Conservation (phyloP, 2,113 vertebrate species). For the Labeo catla region DNA sequence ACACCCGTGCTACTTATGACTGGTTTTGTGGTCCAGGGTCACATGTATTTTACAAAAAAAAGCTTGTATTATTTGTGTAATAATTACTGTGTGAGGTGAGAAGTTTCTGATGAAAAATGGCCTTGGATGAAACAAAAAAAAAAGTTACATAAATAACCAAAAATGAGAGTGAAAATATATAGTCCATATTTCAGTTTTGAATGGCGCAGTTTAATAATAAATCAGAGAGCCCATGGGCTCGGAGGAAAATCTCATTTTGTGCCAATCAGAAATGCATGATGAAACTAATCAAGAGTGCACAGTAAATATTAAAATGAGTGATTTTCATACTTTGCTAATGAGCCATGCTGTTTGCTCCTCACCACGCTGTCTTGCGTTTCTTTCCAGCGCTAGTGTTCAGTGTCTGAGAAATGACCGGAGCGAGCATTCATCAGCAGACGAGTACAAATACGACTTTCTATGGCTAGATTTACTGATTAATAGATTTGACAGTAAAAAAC, state of each 20-base stretch:
- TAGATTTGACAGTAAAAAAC: constrained; percentile 57
- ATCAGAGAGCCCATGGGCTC: constrained; percentile 31
- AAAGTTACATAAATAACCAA: constrained; percentile 16
- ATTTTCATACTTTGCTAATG: constrained; percentile 59
- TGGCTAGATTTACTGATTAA: constrained; percentile 59
- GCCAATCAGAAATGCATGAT: constrained; percentile 52
- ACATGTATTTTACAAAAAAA: too few species aligned
- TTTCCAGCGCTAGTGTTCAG: constrained; percentile 54
- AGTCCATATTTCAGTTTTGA: constrained; percentile 26
- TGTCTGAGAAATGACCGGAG: constrained; percentile 54
- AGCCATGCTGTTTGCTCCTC: constrained; percentile 50
- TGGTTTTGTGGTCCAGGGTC: too few species aligned
- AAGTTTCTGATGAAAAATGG: constrained; percentile 10
- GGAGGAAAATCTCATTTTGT: constrained; percentile 49
- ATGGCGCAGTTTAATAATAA: constrained; percentile 1
- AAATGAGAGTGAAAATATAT: constrained; percentile 11
- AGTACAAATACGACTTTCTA: constrained; percentile 56
- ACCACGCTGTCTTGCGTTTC: constrained; percentile 46
- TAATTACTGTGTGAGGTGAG: constrained; percentile 12
- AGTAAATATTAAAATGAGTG: constrained; percentile 71
- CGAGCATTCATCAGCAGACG: constrained; percentile 51
- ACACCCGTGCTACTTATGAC: too few species aligned
- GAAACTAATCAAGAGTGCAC: constrained; percentile 48
- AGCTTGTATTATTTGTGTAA: background rate
- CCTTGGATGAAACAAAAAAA: background rate